Evolutionary conservation across 2,113 vertebrate species (phyloP), one percentile per base, ranked within the genome.

Genomic region (Hepsetus odoe): DNA sequence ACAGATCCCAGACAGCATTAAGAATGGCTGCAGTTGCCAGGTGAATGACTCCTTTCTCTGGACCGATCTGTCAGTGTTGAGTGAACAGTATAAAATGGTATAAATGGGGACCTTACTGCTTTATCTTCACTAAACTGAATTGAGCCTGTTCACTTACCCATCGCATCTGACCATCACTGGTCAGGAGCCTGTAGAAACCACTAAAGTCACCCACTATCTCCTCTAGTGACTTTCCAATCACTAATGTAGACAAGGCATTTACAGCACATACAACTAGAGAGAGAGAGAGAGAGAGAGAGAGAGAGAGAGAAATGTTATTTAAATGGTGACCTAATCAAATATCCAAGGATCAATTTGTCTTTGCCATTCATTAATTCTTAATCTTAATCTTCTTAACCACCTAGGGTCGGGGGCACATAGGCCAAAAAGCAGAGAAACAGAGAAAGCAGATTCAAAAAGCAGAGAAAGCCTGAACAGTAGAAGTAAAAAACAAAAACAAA

Each of bases 1-100:
- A 93, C 51, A 96, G 88, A 81, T 95, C 94, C 95, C 95, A 96
- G 62, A 94, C 85, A 0, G 88, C 94, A 13, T 93, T 94, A 56
- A 95, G 89, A n/a, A 95, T 46, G 0, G 92, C 94, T 10, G 92
- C 90, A 0, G 83, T 85, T 1, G 94, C 92, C 81, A 95, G 78
- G 26, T 92, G 92, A 58, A 93, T 93, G 69, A 91, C 91, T 1
- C 91, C 93, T 82, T 95, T 94, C 84, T 95, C 93, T 49, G 92
- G 92, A 5, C 93, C 91, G 5, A 93, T 82, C 93, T 94, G 85
- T 74, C 16, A 55, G n/a, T 14, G 20, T 62, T 62, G 11, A 62
- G 30, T 1, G 11, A 65, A 65, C 61, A 81, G 66, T 53, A 44
- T 40, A 70, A 38, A 49, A 58, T 22, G 26, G 44, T 49, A 12